Conservation (phyloP, 2,797 vertebrate species). For the Streptopelia turtur region DNA sequence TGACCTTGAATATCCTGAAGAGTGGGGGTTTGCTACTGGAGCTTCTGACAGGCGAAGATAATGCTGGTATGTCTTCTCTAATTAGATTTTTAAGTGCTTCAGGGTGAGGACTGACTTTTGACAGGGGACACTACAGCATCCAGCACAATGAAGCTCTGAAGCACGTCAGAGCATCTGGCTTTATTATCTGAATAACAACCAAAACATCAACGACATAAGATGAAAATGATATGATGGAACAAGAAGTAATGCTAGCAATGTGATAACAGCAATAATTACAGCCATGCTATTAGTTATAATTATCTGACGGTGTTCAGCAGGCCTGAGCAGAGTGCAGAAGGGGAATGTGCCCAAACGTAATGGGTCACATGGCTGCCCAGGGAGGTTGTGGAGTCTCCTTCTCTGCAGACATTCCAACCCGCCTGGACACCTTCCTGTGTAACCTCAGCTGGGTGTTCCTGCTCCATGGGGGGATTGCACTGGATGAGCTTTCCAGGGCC, state of each 20-base stretch:
- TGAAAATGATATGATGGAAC: background rate
- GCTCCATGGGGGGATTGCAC: no score
- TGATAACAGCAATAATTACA: slow-evolving; percentile 7
- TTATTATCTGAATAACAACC: background rate
- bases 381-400: no score
- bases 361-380: background rate
- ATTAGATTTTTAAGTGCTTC: slow-evolving; percentile 28
- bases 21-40: background rate
- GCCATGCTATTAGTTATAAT: background rate
- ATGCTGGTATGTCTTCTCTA: background rate
- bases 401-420: no score
- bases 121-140: background rate
- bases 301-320: background rate
- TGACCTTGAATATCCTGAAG: background rate
- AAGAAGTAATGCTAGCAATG: background rate
- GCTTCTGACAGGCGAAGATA: background rate
- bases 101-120: slow-evolving; percentile 12
- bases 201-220: slow-evolving; percentile 2
- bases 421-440: no score
- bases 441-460: no score
- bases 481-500: no score
- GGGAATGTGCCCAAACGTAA: accelerated
- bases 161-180: slow-evolving; percentile 36
- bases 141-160: background rate
- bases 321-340: background rate